These are phyloP conservation scores for Lepisosteus oculatus DNA, from an alignment of 2,113 vertebrate species.

Conservation along the genomic window DNA sequence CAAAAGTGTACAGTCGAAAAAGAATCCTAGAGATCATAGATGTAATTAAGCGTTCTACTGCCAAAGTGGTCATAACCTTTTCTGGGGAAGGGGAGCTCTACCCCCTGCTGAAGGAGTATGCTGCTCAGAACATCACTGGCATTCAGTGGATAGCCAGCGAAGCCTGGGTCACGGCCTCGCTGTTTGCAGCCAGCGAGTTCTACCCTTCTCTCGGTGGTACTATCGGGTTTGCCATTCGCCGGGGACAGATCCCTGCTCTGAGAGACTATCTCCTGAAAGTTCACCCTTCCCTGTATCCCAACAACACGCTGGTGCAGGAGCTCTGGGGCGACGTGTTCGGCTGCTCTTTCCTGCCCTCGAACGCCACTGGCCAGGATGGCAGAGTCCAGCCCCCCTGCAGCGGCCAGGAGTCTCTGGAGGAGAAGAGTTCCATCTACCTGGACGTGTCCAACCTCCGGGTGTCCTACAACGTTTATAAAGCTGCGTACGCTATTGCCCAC, in stretches of 20 bases:
- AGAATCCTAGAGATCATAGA: conserved; percentile 57
- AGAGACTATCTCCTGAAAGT: conserved; percentile 53
- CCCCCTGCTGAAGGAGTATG: conserved; percentile 62
- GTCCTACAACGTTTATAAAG: conserved; percentile 62
- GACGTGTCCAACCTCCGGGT: conserved; percentile 60
- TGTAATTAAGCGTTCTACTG: conserved; percentile 58
- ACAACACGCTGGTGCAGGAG: conserved; percentile 53
- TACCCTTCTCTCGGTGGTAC: conserved; percentile 63
- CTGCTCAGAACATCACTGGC: conserved; percentile 60
- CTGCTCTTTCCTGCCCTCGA: conserved; percentile 39
- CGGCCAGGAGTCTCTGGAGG: conserved; percentile 48
- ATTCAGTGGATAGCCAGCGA: conserved; percentile 72
- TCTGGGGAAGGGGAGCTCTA: conserved; percentile 64
- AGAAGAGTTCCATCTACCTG: conserved; percentile 55
- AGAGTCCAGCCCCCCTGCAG: conserved; percentile 43
- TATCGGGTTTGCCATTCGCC: conserved; percentile 62
- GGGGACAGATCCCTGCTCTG: conserved; percentile 53
- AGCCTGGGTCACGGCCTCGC: conserved; percentile 64
- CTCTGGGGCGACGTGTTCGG: conserved; percentile 63
- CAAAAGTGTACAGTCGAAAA: conserved; percentile 50
- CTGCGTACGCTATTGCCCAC: conserved; percentile 62
- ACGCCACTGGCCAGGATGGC: background rate
- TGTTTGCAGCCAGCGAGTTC: conserved; percentile 56
- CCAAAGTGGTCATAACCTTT: conserved; percentile 64
- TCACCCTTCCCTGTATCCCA: conserved; percentile 50